Percentiles rank a stretch among this genome's conserved stretches.
Evolutionary conservation across 2,888 invertebrate species (phyloP).

Genomic region (Aelia acuminata): DNA sequence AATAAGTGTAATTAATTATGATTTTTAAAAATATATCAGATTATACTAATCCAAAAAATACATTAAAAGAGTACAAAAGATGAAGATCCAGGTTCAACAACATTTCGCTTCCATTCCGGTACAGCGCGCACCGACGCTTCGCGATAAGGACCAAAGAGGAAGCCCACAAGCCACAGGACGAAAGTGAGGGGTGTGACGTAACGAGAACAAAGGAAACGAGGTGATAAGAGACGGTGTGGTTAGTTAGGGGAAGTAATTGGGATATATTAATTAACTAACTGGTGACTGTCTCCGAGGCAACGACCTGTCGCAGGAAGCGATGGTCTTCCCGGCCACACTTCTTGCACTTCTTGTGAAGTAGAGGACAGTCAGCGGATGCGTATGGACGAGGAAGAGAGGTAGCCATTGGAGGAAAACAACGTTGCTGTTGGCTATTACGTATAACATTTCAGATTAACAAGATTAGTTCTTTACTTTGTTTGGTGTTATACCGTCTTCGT

Average conservation of each 20-base stretch:
- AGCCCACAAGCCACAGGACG: background rate
- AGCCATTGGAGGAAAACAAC: background rate
- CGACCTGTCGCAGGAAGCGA: background rate
- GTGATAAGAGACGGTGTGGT: slow-evolving; percentile 10
- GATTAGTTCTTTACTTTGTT: too few relatives aligned
- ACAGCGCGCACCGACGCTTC: background rate
- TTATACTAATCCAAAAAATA: too few relatives aligned
- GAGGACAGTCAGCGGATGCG: background rate
- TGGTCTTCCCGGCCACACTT: background rate
- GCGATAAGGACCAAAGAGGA: background rate
- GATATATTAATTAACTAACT: slow-evolving; percentile 7
- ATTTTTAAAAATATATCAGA: too few relatives aligned
- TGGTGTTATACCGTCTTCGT: too few relatives aligned
- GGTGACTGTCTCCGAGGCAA: slow-evolving; percentile 18
- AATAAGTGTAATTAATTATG: too few relatives aligned
- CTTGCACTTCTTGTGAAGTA: background rate
- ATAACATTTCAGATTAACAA: background rate
- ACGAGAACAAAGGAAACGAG: background rate
- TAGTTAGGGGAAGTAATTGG: background rate
- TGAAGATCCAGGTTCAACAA: background rate
- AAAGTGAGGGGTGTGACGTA: background rate
- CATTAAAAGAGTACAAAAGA: background rate
- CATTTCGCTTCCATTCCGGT: background rate
- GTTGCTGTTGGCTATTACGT: background rate
- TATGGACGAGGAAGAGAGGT: background rate